Conservation (phyloP, 1,140 invertebrate species). For the Lutraria rhynchaena region DNA sequence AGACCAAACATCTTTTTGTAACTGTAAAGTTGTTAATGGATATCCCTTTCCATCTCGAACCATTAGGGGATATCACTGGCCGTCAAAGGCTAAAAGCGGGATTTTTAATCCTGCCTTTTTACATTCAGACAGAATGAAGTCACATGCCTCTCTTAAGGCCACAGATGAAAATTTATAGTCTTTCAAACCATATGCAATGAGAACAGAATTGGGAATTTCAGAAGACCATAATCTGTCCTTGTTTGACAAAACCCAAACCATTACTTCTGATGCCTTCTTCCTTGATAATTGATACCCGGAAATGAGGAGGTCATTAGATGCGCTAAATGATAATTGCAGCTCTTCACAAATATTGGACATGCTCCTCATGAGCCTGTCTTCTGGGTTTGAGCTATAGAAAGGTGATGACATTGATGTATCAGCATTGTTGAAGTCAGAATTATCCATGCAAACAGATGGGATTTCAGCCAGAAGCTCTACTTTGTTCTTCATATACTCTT, state of each 20-base stretch:
- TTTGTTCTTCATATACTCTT: constrained; percentile 9
- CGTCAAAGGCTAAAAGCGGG: constrained; percentile 53
- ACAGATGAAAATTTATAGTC: constrained; percentile 29
- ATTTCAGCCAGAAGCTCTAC: background rate
- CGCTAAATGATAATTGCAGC: constrained; percentile 1
- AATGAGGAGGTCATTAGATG: too few species aligned
- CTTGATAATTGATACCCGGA: constrained; percentile 28
- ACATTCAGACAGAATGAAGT: constrained; percentile 26
- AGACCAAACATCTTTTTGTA: constrained; percentile 52
- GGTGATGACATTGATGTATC: background rate
- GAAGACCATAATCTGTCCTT: constrained; percentile 8
- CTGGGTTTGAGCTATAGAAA: too few species aligned
- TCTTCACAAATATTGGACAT: background rate
- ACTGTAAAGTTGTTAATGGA: constrained; percentile 42
- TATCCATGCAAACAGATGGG: background rate
- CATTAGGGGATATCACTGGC: constrained; percentile 35
- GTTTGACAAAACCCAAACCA: constrained; percentile 55
- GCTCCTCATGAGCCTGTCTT: too few species aligned
- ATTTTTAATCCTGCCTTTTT: constrained; percentile 38
- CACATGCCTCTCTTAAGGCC: constrained; percentile 1
- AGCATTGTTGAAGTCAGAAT: background rate
- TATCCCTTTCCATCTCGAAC: constrained; percentile 11
- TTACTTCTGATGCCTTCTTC: constrained; percentile 46
- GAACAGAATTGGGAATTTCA: background rate
- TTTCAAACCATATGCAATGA: constrained; percentile 29